Conservation (phyloP, 1,140 invertebrate genomes). For the Mercenaria mercenaria region DNA sequence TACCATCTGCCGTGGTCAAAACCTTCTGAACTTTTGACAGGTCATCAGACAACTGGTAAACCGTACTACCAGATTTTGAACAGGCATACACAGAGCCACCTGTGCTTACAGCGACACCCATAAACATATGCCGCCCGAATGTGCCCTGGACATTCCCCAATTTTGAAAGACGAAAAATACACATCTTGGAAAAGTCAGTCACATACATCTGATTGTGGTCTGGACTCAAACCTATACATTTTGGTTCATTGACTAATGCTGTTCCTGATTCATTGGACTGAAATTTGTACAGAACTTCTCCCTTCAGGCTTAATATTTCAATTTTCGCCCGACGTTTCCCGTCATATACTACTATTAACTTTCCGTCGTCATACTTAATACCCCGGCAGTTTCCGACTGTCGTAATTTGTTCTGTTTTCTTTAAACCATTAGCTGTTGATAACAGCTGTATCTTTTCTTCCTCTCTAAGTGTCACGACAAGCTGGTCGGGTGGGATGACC, state of each 20-base stretch:
- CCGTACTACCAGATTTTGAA: background rate
- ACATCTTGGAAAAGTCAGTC: background rate
- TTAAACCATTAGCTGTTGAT: background rate
- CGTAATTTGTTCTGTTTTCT: background rate
- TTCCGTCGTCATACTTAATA: background rate
- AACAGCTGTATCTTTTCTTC: background rate
- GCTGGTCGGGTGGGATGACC: background rate
- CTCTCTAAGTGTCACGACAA: background rate
- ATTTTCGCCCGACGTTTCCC: background rate
- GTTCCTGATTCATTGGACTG: background rate
- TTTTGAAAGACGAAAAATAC: background rate
- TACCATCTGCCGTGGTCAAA: background rate
- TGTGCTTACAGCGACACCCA: background rate
- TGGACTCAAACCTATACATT: background rate
- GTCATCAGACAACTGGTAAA: background rate
- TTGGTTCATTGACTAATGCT: background rate
- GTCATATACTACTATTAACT: background rate
- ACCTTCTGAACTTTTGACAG: background rate
- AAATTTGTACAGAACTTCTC: background rate
- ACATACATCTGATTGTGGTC: background rate
- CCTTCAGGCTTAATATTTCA: background rate
- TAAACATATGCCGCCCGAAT: background rate
- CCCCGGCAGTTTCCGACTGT: background rate
- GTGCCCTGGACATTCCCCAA: background rate
- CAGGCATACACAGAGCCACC: background rate